Evolutionary conservation across 2,113 vertebrate genomes (phyloP).

Genomic region (Festucalex cinctus): DNA sequence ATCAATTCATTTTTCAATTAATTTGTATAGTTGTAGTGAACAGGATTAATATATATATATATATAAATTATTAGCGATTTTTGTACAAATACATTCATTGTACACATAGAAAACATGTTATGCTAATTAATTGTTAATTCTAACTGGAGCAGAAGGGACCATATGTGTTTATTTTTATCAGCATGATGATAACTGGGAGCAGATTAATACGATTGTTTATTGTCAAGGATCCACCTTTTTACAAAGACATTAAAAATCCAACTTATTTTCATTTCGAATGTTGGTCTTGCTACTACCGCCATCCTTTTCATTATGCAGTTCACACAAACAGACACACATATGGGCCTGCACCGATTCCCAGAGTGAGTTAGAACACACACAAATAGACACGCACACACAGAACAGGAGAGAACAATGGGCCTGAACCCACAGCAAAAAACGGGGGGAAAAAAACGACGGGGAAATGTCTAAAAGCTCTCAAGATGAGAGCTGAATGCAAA

Average conservation of each 20-base stretch:
- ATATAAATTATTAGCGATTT: too few relatives aligned
- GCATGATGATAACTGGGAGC: background rate
- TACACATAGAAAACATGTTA: too few relatives aligned
- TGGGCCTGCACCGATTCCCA: slow-evolving; percentile 3
- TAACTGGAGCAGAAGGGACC: background rate
- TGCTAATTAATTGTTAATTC: slow-evolving; percentile 3
- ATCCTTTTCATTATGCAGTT: slow-evolving; percentile 26
- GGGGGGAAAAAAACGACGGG: slow-evolving; percentile 51
- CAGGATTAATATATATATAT: too few relatives aligned
- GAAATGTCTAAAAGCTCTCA: slow-evolving; percentile 67
- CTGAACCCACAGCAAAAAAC: slow-evolving; percentile 50
- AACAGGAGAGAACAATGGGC: slow-evolving; percentile 45
- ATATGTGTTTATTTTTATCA: slow-evolving; percentile 3
- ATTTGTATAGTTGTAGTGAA: background rate
- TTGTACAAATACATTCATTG: too few relatives aligned
- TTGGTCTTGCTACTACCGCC: slow-evolving; percentile 28
- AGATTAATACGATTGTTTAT: background rate
- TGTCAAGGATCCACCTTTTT: slow-evolving; percentile 7
- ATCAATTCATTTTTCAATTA: background rate
- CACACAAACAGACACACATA: background rate
- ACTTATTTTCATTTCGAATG: background rate
- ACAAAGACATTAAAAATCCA: slow-evolving; percentile 1
- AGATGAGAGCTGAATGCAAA: slow-evolving; percentile 73
- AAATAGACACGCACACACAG: slow-evolving; percentile 15
- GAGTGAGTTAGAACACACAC: slow-evolving; percentile 3